These are phyloP conservation scores for Monopis laevigella DNA, from an alignment of 2,888 invertebrate genomes.

Conservation along the genomic window DNA sequence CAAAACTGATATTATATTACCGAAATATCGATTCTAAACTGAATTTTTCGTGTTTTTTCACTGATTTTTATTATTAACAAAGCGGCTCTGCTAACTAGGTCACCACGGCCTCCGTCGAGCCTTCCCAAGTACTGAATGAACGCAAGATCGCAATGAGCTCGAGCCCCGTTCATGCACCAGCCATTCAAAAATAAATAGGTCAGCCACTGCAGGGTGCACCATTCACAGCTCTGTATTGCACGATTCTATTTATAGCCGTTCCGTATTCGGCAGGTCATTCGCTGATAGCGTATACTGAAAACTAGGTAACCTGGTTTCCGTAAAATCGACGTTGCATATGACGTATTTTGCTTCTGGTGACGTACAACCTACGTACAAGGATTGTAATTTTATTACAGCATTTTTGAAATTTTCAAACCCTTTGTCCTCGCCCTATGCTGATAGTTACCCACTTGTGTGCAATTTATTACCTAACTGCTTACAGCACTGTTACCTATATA, in stretches of 20 bases:
- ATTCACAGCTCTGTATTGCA: constrained; percentile 45
- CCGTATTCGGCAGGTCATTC: constrained; percentile 64
- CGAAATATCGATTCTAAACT: too few species aligned
- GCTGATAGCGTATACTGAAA: constrained; percentile 47
- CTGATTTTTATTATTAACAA: too few species aligned
- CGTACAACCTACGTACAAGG: constrained; percentile 29
- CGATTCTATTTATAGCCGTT: constrained; percentile 49
- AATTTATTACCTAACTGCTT: too few species aligned
- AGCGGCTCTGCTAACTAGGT: constrained; percentile 30
- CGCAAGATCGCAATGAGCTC: constrained; percentile 46
- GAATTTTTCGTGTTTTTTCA: too few species aligned
- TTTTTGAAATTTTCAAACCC: too few species aligned
- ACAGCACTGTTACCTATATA: too few species aligned
- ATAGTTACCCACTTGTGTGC: too few species aligned
- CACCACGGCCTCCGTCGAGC: constrained; percentile 44
- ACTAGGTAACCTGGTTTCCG: constrained; percentile 64
- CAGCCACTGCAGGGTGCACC: constrained; percentile 61
- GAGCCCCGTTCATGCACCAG: constrained; percentile 51
- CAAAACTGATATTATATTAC: neutral
- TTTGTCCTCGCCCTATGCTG: too few species aligned
- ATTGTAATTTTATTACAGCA: neutral
- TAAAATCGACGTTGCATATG: too few species aligned
- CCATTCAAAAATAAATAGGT: constrained; percentile 67
- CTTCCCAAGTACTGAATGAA: constrained; percentile 59
- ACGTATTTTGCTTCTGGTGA: constrained; percentile 46